Percentiles rank a stretch among this genome's conserved stretches.
Conservation (phyloP, 2,797 vertebrate genomes). For the Graptemys geographica region DNA sequence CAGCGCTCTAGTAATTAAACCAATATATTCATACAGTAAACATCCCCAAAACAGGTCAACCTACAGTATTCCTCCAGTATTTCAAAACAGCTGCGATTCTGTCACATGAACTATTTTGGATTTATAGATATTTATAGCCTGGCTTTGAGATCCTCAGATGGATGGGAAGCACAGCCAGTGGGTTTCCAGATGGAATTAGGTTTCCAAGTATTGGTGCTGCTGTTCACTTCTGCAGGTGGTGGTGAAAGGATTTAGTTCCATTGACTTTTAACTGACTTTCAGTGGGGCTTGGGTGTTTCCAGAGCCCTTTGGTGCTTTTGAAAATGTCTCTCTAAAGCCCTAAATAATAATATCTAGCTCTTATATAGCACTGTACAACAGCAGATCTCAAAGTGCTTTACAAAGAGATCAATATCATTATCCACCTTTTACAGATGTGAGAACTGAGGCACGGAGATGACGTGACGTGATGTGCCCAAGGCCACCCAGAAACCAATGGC, state of each 20-base stretch:
- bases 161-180: conserved; percentile 35
- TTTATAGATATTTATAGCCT: conserved; percentile 65
- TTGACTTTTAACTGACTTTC: conserved; percentile 62
- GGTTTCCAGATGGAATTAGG: conserved; percentile 14
- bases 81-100: neutral
- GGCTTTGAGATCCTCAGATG: conserved; percentile 51
- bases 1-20: conserved; percentile 44
- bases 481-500: neutral
- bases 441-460: neutral
- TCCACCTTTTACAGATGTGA: neutral
- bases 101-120: neutral
- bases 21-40: conserved; percentile 62
- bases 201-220: conserved; percentile 39
- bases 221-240: conserved; percentile 2
- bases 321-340: neutral
- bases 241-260: conserved; percentile 34
- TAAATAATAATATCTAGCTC: neutral
- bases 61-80: conserved; percentile 55
- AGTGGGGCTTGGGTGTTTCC: neutral
- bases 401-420: neutral
- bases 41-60: conserved; percentile 58
- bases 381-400: neutral
- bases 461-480: neutral
- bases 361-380: neutral
- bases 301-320: neutral